These are phyloP conservation scores for Myiotriccus ornatus DNA, from an alignment of 2,797 vertebrate species.

Conservation along the genomic window DNA sequence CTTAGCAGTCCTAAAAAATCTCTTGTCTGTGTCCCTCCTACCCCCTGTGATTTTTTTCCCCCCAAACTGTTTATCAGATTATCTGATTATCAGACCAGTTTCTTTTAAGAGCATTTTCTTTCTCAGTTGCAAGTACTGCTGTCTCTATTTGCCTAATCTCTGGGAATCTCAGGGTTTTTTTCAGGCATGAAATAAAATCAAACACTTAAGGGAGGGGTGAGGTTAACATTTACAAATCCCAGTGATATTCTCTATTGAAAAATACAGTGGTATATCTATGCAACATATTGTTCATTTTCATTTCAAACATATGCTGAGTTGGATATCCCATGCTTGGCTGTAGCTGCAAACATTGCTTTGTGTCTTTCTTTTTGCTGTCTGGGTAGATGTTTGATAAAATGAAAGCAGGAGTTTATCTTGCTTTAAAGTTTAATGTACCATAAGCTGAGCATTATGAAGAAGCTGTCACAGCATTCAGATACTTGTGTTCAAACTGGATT, in stretches of 20 bases:
- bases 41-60: not conserved
- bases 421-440: constrained; percentile 73
- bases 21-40: not conserved
- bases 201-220: constrained; percentile 17
- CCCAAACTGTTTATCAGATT: not conserved
- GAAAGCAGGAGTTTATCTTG: constrained; percentile 61
- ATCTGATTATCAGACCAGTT: not conserved
- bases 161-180: not conserved
- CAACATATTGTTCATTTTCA: constrained; percentile 47
- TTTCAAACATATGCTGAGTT: constrained; percentile 38
- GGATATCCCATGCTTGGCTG: constrained; percentile 27
- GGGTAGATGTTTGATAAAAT: constrained; percentile 58
- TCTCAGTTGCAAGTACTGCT: not conserved
- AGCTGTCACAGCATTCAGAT: constrained; percentile 64
- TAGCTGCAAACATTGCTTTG: constrained; percentile 46
- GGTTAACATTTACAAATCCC: constrained; percentile 40
- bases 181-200: constrained; percentile 6
- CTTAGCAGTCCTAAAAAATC: not conserved
- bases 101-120: not conserved
- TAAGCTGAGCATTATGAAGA: constrained; percentile 66
- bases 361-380: constrained; percentile 62
- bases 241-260: constrained; percentile 22
- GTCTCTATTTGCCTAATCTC: not conserved
- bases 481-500: constrained; percentile 63
- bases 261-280: not conserved